These are phyloP conservation scores for Arremon aurantiirostris DNA, from an alignment of 2,797 vertebrate species.

Conservation along the genomic window DNA sequence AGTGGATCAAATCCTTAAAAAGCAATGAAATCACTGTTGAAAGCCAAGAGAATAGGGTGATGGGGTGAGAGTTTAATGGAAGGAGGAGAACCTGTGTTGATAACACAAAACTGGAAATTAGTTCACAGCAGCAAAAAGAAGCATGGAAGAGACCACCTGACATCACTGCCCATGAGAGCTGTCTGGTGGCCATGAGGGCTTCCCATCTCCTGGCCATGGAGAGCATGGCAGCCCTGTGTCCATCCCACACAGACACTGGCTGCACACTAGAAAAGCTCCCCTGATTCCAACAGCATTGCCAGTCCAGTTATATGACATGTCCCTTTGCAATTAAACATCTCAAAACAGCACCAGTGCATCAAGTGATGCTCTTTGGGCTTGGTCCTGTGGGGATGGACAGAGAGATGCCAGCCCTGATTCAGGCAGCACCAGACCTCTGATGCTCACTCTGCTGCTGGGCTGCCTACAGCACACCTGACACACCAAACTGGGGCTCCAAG, in stretches of 20 bases:
- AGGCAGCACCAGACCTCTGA: background rate
- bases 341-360: background rate
- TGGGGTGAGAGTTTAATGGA: background rate
- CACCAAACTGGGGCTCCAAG: background rate
- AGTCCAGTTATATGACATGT: accelerated
- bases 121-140: background rate
- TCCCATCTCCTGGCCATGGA: accelerated
- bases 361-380: background rate
- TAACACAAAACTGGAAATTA: background rate
- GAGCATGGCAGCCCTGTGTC: background rate
- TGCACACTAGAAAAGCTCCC: background rate
- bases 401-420: accelerated
- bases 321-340: background rate
- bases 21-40: background rate
- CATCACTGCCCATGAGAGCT: accelerated
- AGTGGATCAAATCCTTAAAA: background rate
- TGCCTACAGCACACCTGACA: background rate
- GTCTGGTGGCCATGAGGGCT: background rate
- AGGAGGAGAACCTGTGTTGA: background rate
- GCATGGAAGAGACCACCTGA: background rate
- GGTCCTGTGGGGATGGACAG: accelerated
- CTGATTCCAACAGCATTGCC: background rate
- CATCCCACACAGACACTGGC: background rate
- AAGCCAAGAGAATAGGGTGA: background rate
- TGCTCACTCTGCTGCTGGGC: background rate